These are phyloP conservation scores for Capricornis sumatraensis DNA, from an alignment of 2,113 vertebrate species.

Conservation along the genomic window DNA sequence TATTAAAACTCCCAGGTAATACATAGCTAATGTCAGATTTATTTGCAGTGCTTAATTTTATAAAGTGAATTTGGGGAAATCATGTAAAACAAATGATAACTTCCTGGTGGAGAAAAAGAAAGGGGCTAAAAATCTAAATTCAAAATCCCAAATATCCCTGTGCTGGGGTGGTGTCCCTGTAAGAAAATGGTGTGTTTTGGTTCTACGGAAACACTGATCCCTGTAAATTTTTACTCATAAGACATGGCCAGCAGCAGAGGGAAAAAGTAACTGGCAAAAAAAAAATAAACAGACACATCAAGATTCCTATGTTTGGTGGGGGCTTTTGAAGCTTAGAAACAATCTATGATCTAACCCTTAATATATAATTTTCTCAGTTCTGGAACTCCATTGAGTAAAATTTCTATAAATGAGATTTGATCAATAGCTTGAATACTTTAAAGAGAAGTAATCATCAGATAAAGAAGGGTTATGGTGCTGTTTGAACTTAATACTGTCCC, in stretches of 20 bases:
- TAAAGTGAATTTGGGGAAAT: neutral
- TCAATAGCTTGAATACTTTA: neutral
- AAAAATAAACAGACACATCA: neutral
- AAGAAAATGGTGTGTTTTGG: neutral
- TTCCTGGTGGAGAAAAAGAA: neutral
- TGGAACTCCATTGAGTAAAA: neutral
- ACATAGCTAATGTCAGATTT: neutral
- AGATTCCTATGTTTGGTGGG: neutral
- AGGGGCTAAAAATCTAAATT: neutral
- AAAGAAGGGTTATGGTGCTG: neutral
- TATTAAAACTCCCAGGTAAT: neutral
- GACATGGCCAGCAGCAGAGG: neutral
- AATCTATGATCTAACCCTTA: neutral
- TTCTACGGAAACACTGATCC: neutral
- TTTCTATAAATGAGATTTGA: neutral
- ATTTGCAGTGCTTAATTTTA: neutral
- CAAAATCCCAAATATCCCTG: neutral
- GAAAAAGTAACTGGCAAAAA: neutral
- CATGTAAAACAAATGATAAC: neutral
- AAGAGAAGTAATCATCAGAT: neutral
- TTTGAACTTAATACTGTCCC: neutral
- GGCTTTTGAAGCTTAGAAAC: neutral
- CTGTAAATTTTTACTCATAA: neutral
- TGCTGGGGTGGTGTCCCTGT: neutral
- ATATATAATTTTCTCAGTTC: neutral